These are phyloP conservation scores for Anguilla megastoma DNA, from an alignment of 2,797 vertebrate species.

Conservation along the genomic window DNA sequence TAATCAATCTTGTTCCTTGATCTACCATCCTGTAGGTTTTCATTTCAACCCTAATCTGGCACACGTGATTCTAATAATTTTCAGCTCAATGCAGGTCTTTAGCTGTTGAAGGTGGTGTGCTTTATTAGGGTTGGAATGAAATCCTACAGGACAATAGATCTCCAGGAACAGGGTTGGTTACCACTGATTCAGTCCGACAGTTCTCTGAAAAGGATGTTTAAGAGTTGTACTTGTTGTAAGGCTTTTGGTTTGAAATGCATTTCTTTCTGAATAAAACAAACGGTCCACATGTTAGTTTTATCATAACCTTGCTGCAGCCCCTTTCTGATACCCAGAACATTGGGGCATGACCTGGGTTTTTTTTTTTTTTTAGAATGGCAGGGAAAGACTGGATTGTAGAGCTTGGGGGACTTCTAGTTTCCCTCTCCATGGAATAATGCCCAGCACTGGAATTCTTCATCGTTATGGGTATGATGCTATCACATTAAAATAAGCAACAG, in stretches of 20 bases:
- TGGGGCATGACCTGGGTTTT: background rate
- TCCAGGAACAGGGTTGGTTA: too few relatives aligned
- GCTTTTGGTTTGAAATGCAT: background rate
- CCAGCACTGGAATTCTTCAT: background rate
- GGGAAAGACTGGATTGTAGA: background rate
- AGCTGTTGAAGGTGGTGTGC: too few relatives aligned
- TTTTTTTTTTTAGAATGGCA: background rate
- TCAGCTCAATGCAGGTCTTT: too few relatives aligned
- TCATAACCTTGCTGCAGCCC: background rate
- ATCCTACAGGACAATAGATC: too few relatives aligned
- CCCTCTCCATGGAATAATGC: background rate
- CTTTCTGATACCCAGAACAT: background rate
- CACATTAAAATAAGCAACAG: background rate
- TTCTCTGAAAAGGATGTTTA: background rate
- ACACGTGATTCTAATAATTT: too few relatives aligned
- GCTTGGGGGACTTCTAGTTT: background rate
- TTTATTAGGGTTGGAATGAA: too few relatives aligned
- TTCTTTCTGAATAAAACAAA: background rate
- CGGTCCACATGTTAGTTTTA: background rate
- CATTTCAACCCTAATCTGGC: too few relatives aligned
- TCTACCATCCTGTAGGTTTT: too few relatives aligned
- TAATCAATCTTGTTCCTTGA: too few relatives aligned
- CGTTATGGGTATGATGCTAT: background rate
- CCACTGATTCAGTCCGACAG: background rate
- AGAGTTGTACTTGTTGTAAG: background rate